Evolutionary conservation across 1,140 invertebrate species (phyloP).

Genomic region (Ceratitis capitata): DNA sequence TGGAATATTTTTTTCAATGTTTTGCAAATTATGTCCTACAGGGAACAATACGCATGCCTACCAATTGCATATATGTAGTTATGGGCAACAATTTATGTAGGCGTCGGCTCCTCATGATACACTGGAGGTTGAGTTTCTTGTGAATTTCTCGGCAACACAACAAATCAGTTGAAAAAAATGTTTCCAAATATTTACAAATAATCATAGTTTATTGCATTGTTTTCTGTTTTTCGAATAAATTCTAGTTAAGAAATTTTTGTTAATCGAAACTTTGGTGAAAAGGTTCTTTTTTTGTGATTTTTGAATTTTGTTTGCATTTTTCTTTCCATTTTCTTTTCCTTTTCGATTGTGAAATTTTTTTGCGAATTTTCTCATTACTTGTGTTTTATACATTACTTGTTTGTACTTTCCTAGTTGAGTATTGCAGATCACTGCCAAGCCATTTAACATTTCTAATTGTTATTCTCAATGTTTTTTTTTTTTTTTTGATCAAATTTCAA

Average conservation of each 20-base stretch:
- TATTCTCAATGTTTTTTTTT: no score
- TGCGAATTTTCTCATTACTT: neutral
- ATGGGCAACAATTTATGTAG: no score
- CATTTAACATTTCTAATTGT: neutral
- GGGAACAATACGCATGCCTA: no score
- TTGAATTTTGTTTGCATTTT: neutral
- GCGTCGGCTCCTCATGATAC: neutral
- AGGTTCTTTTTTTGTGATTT: no score
- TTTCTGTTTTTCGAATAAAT: neutral
- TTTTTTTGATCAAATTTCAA: neutral
- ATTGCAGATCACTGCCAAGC: neutral
- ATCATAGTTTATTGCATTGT: neutral
- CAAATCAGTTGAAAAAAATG: neutral
- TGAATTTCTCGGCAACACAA: neutral
- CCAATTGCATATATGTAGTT: no score
- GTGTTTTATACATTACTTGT: neutral
- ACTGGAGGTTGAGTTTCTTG: neutral
- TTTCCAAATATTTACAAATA: constrained; percentile 8
- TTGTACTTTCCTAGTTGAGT: neutral
- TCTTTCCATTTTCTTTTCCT: neutral
- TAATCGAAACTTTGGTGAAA: no score
- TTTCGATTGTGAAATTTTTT: neutral
- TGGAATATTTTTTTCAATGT: no score
- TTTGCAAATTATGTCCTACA: no score
- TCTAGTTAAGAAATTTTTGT: no score